These are phyloP conservation scores for Ranitomeya variabilis DNA, from an alignment of 2,113 vertebrate genomes.

Conservation along the genomic window DNA sequence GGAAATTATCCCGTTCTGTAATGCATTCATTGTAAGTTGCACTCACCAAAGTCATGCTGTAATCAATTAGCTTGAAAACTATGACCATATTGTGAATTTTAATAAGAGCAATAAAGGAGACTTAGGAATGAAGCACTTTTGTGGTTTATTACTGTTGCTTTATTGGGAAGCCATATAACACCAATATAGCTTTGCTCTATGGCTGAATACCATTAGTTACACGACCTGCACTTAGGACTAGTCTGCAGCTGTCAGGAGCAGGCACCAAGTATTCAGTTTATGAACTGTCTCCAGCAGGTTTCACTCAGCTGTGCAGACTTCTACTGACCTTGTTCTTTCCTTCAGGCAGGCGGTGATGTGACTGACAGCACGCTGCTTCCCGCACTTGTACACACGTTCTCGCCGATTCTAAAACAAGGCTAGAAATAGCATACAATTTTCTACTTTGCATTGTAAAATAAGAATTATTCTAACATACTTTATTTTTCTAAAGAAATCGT, in stretches of 20 bases:
- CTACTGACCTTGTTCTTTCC: not conserved
- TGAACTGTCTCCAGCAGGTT: not conserved
- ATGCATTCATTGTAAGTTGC: not conserved
- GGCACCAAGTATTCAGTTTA: not conserved
- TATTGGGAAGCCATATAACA: not conserved
- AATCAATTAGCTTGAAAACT: constrained; percentile 1
- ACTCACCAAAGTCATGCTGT: not conserved
- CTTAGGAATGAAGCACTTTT: not conserved
- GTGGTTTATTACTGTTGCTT: not conserved
- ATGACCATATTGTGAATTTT: constrained; percentile 4
- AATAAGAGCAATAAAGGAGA: constrained; percentile 17
- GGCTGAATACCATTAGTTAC: not conserved
- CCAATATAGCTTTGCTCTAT: not conserved
- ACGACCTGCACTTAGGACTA: not conserved
- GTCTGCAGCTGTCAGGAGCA: not conserved
- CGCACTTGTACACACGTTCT: not conserved
- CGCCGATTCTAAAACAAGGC: not conserved
- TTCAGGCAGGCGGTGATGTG: not conserved
- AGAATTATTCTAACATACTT: not conserved
- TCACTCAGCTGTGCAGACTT: not conserved
- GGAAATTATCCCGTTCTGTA: not conserved
- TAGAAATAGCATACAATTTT: not conserved
- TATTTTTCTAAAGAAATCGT: not conserved
- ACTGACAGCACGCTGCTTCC: not conserved
- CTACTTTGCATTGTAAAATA: not conserved